Evolutionary conservation across 2,113 vertebrate species (phyloP).

Genomic region (Pygoscelis antarcticus): DNA sequence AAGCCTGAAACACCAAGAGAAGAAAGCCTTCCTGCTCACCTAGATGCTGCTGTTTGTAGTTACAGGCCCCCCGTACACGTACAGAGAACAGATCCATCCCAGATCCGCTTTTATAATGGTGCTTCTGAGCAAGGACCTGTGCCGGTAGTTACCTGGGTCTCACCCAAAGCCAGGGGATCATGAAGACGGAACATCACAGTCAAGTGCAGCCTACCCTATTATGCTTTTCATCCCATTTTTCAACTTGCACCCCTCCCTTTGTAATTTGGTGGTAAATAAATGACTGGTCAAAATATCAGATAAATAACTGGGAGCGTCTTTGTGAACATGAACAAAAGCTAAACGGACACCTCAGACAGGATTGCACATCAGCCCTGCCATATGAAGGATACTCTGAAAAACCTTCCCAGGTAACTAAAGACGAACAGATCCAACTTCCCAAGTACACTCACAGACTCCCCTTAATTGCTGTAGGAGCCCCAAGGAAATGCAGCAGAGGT

Average conservation of each 20-base stretch:
- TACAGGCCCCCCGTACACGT: rapidly evolving
- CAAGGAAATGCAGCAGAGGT: background rate
- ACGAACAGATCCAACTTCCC: background rate
- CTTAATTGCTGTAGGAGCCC: background rate
- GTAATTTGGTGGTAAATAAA: conserved; percentile 9
- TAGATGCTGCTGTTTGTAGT: background rate
- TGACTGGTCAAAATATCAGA: background rate
- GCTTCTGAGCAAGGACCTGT: background rate
- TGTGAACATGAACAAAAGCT: background rate
- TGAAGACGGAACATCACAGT: background rate
- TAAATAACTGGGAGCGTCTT: background rate
- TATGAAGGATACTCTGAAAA: background rate
- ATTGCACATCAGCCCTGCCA: background rate
- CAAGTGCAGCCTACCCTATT: background rate
- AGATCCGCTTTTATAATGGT: background rate
- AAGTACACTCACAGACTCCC: background rate
- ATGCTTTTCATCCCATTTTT: conserved; percentile 8
- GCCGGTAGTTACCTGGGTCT: background rate
- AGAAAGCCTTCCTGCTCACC: background rate
- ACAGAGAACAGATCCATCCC: background rate
- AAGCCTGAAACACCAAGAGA: background rate
- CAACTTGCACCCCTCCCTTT: background rate
- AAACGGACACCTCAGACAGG: background rate
- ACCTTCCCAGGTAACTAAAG: background rate
- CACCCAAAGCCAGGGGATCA: background rate